Conservation (phyloP, 2,113 vertebrate genomes). For the Taxidea taxus region DNA sequence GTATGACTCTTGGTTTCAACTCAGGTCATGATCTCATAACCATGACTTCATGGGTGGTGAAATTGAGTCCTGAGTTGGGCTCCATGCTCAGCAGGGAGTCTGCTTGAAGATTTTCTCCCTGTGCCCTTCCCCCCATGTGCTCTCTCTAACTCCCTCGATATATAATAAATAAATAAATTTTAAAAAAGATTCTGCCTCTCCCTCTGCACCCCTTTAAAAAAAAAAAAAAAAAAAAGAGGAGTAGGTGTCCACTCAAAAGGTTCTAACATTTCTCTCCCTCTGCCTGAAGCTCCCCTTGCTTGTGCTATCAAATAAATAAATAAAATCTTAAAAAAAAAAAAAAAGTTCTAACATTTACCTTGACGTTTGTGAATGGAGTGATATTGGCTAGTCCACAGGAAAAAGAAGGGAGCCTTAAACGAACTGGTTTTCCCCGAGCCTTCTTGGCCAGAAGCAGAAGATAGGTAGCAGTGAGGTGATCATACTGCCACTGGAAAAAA, state of each 20-base stretch:
- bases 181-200: neutral
- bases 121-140: neutral
- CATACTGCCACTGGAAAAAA: conserved; percentile 91
- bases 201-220: neutral
- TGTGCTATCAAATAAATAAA: neutral
- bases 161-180: neutral
- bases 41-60: too few relatives aligned
- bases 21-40: neutral
- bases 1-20: neutral
- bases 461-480: conserved; percentile 92
- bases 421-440: conserved; percentile 86
- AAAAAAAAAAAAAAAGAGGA: neutral
- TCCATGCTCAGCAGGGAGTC: neutral
- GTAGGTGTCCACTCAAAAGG: neutral
- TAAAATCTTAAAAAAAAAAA: neutral
- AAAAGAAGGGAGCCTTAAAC: conserved; percentile 75
- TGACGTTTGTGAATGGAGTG: conserved; percentile 64
- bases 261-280: neutral
- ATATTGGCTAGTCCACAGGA: conserved; percentile 27
- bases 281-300: neutral
- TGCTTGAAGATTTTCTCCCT: neutral
- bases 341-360: conserved; percentile 79
- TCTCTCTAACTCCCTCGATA: neutral
- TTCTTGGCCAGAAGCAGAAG: conserved; percentile 94
- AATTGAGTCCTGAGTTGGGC: neutral